A percentile compares a stretch with the other conserved stretches of the same genome.
These are phyloP conservation scores for Tineola bisselliella DNA, from an alignment of 2,888 invertebrate genomes.

Conservation along the genomic window DNA sequence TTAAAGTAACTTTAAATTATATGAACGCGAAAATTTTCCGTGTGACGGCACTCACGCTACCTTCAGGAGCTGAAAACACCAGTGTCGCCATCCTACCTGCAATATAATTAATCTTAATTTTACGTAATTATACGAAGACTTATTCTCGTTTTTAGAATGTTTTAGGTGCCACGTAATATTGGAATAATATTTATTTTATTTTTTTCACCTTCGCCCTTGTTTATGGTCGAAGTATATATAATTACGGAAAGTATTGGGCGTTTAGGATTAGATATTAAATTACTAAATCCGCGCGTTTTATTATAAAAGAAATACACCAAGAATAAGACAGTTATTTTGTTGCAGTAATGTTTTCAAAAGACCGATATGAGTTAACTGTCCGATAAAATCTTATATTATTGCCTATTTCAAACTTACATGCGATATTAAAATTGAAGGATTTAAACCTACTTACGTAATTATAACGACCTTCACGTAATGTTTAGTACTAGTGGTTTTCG, in stretches of 20 bases:
- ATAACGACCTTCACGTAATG: not conserved
- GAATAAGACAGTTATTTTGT: not conserved
- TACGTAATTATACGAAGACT: not conserved
- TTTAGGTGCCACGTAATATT: too few species aligned
- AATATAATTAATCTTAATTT: slow-evolving; percentile 3
- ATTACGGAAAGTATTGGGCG: too few species aligned
- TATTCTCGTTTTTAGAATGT: not conserved
- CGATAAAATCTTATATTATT: not conserved
- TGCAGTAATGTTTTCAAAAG: not conserved
- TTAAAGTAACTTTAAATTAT: not conserved
- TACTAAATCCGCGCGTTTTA: too few species aligned
- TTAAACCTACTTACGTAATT: not conserved
- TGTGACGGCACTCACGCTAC: not conserved
- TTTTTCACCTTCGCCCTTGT: too few species aligned
- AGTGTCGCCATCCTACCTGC: not conserved
- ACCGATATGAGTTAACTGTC: not conserved
- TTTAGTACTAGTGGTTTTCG: too few species aligned
- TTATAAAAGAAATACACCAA: not conserved
- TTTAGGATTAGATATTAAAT: too few species aligned
- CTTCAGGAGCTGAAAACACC: not conserved
- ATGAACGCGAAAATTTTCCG: not conserved
- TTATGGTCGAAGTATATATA: too few species aligned
- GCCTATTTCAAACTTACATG: not conserved
- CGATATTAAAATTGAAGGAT: not conserved
- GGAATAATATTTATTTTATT: too few species aligned